Evolutionary conservation across 1,140 invertebrate genomes (phyloP), one percentile per base, ranked within the genome.

Genomic region (Drosophila arawakana): DNA sequence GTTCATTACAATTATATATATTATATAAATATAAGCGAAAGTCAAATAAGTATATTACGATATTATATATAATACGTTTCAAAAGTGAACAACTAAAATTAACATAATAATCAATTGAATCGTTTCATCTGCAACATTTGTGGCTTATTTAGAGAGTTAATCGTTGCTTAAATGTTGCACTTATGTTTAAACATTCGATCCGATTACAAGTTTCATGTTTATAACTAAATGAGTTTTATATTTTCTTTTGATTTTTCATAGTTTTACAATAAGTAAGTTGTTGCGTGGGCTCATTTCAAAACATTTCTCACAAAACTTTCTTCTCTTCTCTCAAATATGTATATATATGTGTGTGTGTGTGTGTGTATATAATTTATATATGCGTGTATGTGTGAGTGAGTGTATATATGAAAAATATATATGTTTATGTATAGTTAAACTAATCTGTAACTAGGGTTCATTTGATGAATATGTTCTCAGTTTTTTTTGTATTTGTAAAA

Each of bases 391-490:
- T 66, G 69, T 80, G 59, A 52, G 49, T 52, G 49, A 54, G 30
- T 35, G n/a, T 88, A 80, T 85, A 74, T 84, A 76, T 85, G 69
- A 72, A 72, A 65, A 81, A 67, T 84, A 65, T 78, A 72, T 83
- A 65, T 82, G 72, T 72, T 35, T 82, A 65, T 81, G 67, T 84
- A 72, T 85, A 86, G 82, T 88, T 86, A 88, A 86, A 86, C 83
- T 88, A 86, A 86, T 82, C 83, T 82, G 83, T 86, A 86, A 86
- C 83, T 88, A 86, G 84, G 83, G 83, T 78, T 90, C 85, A 90
- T 90, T 90, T 80, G 78, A 90, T 90, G 81, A 90, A 75, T 90
- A 90, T 90, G 78, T 85, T 85, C 75, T 89, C 78, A 89, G 74
- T 89, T 88, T 30, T 43, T 58, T 60, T 77, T 83, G 68, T 80